Percentiles rank a stretch among this genome's conserved stretches.
These are phyloP conservation scores for Eucera pruinosa DNA, from an alignment of 2,888 invertebrate species.

Conservation along the genomic window DNA sequence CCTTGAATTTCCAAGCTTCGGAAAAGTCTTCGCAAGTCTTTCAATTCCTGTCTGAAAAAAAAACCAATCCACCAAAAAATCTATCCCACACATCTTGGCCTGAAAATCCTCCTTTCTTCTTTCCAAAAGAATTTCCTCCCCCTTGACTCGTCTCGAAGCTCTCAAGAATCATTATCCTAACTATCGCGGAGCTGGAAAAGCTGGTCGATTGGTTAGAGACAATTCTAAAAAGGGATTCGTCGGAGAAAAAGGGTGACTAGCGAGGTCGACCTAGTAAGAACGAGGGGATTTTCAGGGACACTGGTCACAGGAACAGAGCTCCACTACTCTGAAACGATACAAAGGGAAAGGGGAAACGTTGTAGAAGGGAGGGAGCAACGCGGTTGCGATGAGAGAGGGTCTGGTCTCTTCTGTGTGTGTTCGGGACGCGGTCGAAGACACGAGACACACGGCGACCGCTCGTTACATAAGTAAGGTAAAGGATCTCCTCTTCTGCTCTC, in stretches of 20 bases:
- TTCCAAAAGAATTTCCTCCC: no score
- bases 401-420: slow-evolving; percentile 34
- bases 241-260: slow-evolving; percentile 31
- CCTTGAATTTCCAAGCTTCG: no score
- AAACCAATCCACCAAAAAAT: no score
- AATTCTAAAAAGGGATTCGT: neutral
- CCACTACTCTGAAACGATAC: no score
- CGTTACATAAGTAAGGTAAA: slow-evolving; percentile 81
- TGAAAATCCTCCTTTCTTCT: no score
- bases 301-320: slow-evolving; percentile 35
- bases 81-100: neutral
- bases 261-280: slow-evolving; percentile 42
- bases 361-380: slow-evolving; percentile 21
- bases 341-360: neutral
- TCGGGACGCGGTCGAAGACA: slow-evolving; percentile 78
- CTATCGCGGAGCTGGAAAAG: neutral
- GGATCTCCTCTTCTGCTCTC: slow-evolving; percentile 79
- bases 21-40: no score
- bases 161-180: neutral
- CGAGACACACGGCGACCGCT: slow-evolving; percentile 75
- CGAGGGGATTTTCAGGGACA: slow-evolving; percentile 64
- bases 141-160: neutral
- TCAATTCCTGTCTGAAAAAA: no score
- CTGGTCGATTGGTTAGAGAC: no score
- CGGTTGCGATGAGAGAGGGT: no score